Evolutionary conservation across 2,797 vertebrate genomes (phyloP), one percentile per base, ranked within the genome.

Genomic region (Meda fulgida): DNA sequence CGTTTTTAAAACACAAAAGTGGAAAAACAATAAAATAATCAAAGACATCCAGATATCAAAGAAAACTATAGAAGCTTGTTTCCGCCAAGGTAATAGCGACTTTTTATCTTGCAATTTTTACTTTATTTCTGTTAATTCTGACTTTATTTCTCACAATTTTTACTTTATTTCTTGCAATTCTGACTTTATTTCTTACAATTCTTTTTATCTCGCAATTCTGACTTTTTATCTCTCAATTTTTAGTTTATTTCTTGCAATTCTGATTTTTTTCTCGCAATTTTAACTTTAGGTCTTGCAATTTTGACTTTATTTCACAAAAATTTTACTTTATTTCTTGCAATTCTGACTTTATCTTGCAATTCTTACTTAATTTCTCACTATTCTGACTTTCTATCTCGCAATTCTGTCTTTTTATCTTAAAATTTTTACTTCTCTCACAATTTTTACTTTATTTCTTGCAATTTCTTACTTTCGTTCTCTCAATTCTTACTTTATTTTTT

Each of bases 351-450:
- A 13, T 43, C 14, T 48, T 0, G 0, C 14, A 0, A 48, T 48
- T 48, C 0, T 48, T 0, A 16, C 46, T 46, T 11, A 5, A 5
- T 60, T n/a, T 13, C 0, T 9, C 0, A 0, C 5, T 23, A 23
- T 10, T 58, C 7, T 8, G 0, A 21, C 51, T 23, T 23, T 23
- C 0, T 11, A 1, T 53, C 6, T 3, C 0, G 0, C 3, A 23
- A 23, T 55, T 11, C 3, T 23, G 1, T 21, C 18, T 53, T 38
- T 36, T 1, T 38, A 2, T n/a, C n/a, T n/a, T n/a, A n/a, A n/a
- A n/a, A n/a, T n/a, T n/a, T n/a, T n/a, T n/a, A n/a, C n/a, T n/a
- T n/a, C n/a, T 40, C 19, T 55, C 18, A 1, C 0, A 21, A 53
- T 21, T 53, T 3, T 10, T 3, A 58, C 9, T 60, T 60, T 2